A percentile compares a stretch with the other conserved stretches of the same genome.
These are phyloP conservation scores for Cossypha niveicapilla DNA, from an alignment of 2,797 vertebrate genomes.

Conservation along the genomic window DNA sequence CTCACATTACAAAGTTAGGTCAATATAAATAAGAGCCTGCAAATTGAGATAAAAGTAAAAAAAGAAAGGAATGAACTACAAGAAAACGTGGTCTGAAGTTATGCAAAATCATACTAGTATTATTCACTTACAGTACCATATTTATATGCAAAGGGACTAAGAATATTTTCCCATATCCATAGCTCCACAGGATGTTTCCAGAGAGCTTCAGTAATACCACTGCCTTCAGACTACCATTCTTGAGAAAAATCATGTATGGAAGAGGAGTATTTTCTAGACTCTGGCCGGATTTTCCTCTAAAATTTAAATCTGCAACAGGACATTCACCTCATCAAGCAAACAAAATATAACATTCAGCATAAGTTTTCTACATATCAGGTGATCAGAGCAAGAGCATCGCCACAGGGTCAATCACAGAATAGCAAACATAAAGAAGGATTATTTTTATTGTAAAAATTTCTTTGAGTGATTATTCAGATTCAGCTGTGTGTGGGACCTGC, in stretches of 20 bases:
- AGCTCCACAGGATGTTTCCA: neutral
- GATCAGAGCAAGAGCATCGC: neutral
- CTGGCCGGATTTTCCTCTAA: neutral
- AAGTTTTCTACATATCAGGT: neutral
- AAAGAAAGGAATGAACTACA: neutral
- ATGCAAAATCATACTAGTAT: neutral
- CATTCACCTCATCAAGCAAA: neutral
- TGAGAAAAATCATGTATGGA: neutral
- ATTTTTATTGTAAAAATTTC: neutral
- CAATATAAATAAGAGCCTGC: neutral
- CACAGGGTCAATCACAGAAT: neutral
- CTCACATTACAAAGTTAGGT: neutral
- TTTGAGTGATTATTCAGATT: neutral
- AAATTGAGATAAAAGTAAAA: neutral
- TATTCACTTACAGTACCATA: neutral
- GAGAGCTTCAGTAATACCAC: neutral
- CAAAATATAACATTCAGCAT: neutral
- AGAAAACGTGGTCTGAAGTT: neutral
- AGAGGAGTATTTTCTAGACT: neutral
- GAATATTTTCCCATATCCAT: neutral
- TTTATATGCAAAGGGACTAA: neutral
- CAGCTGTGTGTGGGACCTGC: neutral
- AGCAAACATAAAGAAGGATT: neutral
- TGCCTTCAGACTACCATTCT: neutral
- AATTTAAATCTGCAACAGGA: neutral